Base-by-base conservation (phyloP, 2,888 invertebrate genomes). In the Drosophila anomalata region DNA sequence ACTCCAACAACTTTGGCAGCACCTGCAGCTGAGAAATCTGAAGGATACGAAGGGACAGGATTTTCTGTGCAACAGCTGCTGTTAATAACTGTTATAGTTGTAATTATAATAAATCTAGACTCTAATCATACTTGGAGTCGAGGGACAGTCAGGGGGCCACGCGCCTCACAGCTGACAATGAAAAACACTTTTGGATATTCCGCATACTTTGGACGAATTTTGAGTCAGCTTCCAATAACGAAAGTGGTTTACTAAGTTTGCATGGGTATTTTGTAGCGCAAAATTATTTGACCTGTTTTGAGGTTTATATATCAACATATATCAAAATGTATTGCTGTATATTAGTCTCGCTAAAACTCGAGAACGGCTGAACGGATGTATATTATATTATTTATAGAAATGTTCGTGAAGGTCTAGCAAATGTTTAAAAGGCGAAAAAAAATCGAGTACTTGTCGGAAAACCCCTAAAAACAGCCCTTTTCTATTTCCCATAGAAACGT, bases 61-160 rank as follows among this genome's bases (percentile, higher is more conserved):
- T 17, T 11, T 11, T 46, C 50, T 24, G 59, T 63, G 61, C 63
- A 72, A 58, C 80, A 78, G 68, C 79, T 79, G 81, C 12, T 83
- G 78, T 85, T 85, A 85, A 85, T 87, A 85, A 83, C 79, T 83
- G 85, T 83, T 87, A 87, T 85, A 87, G 81, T 87, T 86, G 81
- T 85, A 85, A 85, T 85, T 85, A 85, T 87, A 87, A 85, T 85
- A 85, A 85, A 85, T 80, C 81, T 85, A 85, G 86, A 87, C 85
- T 79, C 77, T 74, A 76, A 77, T 70, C 76, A 57, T 5, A 11
- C 11, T 47, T 1, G 29, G 11, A 20, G 31, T 14, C 7, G 22
- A 2, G 41, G 6, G 36, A 17, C 7, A 12, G 31, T 9, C 2
- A 26, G 39, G 26, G 29, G 6, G 22, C 48, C 50, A 63, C 41